phyloP scores from a whole-genome alignment of 2,113 vertebrate genomes.

The Chamaea fasciata region DNA sequence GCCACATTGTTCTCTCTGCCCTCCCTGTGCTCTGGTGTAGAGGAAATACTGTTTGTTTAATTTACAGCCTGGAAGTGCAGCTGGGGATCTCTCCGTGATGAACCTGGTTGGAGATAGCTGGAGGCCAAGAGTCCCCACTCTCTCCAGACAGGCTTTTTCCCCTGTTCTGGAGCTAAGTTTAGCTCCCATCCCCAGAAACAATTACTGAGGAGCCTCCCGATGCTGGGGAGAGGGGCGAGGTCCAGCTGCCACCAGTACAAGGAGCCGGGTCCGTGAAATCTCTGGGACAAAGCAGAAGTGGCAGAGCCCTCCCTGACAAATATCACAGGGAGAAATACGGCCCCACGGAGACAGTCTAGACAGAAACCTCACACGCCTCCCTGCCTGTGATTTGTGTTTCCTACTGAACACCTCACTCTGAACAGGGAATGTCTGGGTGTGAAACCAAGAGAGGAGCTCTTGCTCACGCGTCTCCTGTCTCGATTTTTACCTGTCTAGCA shows the following conservation, averaged over 20 bases:
- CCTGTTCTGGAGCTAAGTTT: background rate
- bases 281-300: background rate
- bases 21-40: constrained; percentile 12
- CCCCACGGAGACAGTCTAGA: background rate
- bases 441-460: background rate
- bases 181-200: background rate
- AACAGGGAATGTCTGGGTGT: background rate
- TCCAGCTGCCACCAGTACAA: background rate
- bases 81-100: constrained; percentile 28
- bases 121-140: constrained; percentile 7
- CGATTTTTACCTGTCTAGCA: background rate
- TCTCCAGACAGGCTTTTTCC: background rate
- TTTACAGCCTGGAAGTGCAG: constrained; percentile 51
- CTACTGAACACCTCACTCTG: background rate
- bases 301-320: background rate
- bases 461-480: background rate
- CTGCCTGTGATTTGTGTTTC: background rate
- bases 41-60: constrained; percentile 62
- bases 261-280: background rate
- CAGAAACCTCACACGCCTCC: background rate
- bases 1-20: constrained; percentile 33
- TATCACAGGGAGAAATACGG: fast-evolving
- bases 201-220: background rate
- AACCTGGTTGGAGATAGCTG: background rate
- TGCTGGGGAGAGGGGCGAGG: fast-evolving